Conservation (phyloP, 2,888 invertebrate genomes). For the Phortica okadai region DNA sequence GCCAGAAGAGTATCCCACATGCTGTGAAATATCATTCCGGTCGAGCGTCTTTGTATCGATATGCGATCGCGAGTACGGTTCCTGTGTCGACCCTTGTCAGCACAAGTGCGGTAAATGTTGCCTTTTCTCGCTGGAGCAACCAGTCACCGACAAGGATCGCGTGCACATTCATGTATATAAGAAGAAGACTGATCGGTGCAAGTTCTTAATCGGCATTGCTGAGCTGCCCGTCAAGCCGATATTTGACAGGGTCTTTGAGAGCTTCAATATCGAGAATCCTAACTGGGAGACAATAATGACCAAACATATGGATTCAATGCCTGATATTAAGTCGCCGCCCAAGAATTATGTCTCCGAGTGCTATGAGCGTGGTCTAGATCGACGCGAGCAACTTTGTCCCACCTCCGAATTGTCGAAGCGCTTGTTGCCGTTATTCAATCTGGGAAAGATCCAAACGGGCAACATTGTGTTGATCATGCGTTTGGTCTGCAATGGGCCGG, state of each 20-base stretch:
- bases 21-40: constrained; percentile 73
- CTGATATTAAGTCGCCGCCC: constrained; percentile 54
- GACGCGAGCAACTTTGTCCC: constrained; percentile 69
- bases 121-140: constrained; percentile 71
- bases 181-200: constrained; percentile 73
- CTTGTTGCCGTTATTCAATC: constrained; percentile 71
- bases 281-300: constrained; percentile 59
- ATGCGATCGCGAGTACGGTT: constrained; percentile 73
- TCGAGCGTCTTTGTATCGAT: constrained; percentile 72
- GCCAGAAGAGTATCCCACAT: constrained; percentile 75
- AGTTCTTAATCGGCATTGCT: constrained; percentile 72
- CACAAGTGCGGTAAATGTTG: constrained; percentile 72
- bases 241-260: constrained; percentile 71
- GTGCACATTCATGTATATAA: constrained; percentile 72
- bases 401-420: constrained; percentile 71
- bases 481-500: constrained; percentile 73
- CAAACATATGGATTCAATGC: constrained; percentile 54
- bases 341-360: constrained; percentile 58
- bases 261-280: constrained; percentile 67
- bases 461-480: constrained; percentile 73
- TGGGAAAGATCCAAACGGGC: constrained; percentile 71
- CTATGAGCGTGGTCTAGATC: constrained; percentile 54
- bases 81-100: constrained; percentile 62
- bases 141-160: constrained; percentile 68
- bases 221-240: constrained; percentile 68